Base-by-base conservation (phyloP, 2,888 invertebrate species). In the Caenorhabditis doughertyi region DNA sequence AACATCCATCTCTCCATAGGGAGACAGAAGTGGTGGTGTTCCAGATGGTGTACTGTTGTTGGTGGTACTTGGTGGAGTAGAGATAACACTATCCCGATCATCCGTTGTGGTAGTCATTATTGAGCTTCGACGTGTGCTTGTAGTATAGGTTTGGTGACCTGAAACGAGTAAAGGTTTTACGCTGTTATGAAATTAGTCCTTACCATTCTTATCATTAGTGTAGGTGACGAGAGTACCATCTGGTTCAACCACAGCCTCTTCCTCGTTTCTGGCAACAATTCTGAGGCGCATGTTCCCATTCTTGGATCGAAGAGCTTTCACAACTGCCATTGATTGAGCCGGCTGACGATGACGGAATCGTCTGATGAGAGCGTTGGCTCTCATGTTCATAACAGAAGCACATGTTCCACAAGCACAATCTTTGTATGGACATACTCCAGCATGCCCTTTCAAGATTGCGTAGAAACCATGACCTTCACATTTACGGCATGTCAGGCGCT, bases 391-490 rank as follows among this genome's bases (percentile, higher is more conserved):
- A 51, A 89, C 86, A 9, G 89, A 82, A 2, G 68, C 39, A 60
- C 89, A 89, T 76, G 87, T 86, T 44, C 79, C 74, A 65, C 89
- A 90, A 11, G 62, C 47, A 72, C 90, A 90, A 21, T 86, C 76
- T 29, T 87, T 88, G 85, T 80, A 90, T 3, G 89, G 89, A 39
- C 90, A 90, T 9, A 76, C 58, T 21, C 88, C 79, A 9, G 89
- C 89, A 53, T 90, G 90, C 5, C 89, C 89, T 64, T 90, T 90
- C 60, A 90, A 82, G 23, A 87, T 77, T 11, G 84, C 80, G 47
- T 80, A 67, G 23, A 84, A 29, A 3, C 89, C 89, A 64, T 90
- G 90, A n/a, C 88, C 89, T 67, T 89, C 89, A 67, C 90, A 90
- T 76, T 90, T 90, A 9, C 90, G 87, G 60, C 90, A 90, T 39